Evolutionary conservation across 2,888 invertebrate genomes (phyloP), one percentile per base, ranked within the genome.

Genomic region (Napeogenes sylphis): DNA sequence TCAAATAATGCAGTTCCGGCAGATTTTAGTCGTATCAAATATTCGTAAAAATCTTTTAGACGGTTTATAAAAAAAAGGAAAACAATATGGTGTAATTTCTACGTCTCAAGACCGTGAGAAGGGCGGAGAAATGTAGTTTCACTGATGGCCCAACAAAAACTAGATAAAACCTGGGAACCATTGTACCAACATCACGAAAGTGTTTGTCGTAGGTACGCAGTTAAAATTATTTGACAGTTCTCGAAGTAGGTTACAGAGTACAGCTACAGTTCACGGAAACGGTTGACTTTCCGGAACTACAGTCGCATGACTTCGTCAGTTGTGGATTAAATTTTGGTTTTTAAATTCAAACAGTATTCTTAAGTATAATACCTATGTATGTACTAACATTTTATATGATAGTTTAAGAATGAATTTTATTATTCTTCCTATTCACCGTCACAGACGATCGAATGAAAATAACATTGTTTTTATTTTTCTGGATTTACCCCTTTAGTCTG

Each of bases 71-170:
- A 56, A n/a, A 59, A 68, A 68, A 65, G 61, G 55, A 62, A 59
- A 62, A 75, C 74, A 80, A 81, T 77, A 76, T 68, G 71, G 70
- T 70, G 72, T 78, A 82, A 77, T 86, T 85, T 84, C 84, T 82
- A 83, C 73, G 72, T 74, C 74, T 76, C 74, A 75, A 72, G 73
- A 74, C 60, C 83, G 85, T 85, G 85, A 70, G 84, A 83, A 60
- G 76, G 42, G 83, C 76, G 85, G 84, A 21, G 84, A 86, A 77
- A 70, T 61, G 32, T 65, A 77, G 80, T 87, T 87, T 87, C 86
- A 86, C 86, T 86, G 79, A 80, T 79, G 73, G 46, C 33, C 47
- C 64, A 62, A 72, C 77, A 82, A 84, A 80, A 82, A 72, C 69
- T 47, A 68, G 83, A 84, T 83, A 82, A 76, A 68, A 72, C 73